Conservation (phyloP, 1,140 invertebrate genomes). For the Trichogramma pretiosum region DNA sequence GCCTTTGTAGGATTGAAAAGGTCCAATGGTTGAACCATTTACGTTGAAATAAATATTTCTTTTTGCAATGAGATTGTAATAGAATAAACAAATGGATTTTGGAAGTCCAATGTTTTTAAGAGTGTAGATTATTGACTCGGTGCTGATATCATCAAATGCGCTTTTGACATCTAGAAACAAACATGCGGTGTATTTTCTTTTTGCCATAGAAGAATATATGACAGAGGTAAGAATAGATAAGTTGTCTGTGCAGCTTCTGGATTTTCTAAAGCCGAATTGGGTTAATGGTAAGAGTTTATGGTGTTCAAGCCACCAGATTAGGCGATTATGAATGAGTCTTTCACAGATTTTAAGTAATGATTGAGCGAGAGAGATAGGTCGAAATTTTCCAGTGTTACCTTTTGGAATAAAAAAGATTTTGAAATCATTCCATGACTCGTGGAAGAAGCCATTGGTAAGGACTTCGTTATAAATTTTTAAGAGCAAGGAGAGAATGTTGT, state of each 20-base stretch:
- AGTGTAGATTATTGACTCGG: neutral
- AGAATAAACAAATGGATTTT: neutral
- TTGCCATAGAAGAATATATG: neutral
- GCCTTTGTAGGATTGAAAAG: neutral
- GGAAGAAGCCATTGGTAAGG: neutral
- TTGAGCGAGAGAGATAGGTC: neutral
- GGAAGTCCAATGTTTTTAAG: neutral
- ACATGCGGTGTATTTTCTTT: neutral
- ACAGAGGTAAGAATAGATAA: neutral
- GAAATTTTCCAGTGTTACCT: neutral
- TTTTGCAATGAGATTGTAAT: neutral
- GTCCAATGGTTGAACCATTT: neutral
- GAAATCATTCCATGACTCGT: neutral
- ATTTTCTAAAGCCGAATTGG: slow-evolving; percentile 3
- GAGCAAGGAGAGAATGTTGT: neutral
- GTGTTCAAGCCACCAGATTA: slow-evolving; percentile 1
- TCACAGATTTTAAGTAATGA: slow-evolving; percentile 12
- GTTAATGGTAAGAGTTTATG: neutral
- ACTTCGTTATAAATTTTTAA: neutral
- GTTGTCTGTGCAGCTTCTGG: neutral
- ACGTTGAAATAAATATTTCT: neutral
- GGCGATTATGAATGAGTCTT: slow-evolving; percentile 12
- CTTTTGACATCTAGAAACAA: neutral
- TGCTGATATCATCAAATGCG: neutral
- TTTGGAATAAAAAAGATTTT: neutral